A percentile compares a stretch with the other conserved stretches of the same genome.
phyloP scores from a whole-genome alignment of 2,797 vertebrate genomes.

The Meriones psammophilus region DNA sequence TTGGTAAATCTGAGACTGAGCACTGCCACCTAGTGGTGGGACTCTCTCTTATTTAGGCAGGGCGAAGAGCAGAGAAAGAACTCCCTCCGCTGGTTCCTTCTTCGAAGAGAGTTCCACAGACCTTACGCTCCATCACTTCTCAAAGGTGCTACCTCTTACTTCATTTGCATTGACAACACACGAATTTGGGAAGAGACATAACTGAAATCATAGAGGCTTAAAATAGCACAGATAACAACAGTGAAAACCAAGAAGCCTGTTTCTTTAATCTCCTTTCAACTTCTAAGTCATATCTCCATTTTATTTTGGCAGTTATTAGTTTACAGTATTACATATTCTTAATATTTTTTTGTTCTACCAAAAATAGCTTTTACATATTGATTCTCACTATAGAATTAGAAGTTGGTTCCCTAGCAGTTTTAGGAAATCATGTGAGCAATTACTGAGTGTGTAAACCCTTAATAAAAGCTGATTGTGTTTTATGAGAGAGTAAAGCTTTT shows the following conservation, averaged over 20 bases:
- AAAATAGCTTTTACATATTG: slow-evolving; percentile 9
- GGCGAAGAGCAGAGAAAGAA: background rate
- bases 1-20: background rate
- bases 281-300: background rate
- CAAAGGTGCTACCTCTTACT: background rate
- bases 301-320: slow-evolving; percentile 19
- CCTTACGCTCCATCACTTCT: background rate
- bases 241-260: background rate
- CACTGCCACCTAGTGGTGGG: background rate
- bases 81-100: too few species aligned
- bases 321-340: background rate
- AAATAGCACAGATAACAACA: background rate
- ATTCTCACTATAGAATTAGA: background rate
- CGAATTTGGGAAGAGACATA: background rate
- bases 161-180: background rate
- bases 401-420: slow-evolving; percentile 8
- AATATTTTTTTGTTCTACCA: slow-evolving; percentile 53
- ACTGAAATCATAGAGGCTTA: background rate
- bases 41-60: background rate
- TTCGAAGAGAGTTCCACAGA: background rate
- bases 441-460: slow-evolving; percentile 32
- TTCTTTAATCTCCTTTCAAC: background rate
- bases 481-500: background rate
- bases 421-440: slow-evolving; percentile 28
- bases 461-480: slow-evolving; percentile 38